phyloP scores from a whole-genome alignment of 2,888 invertebrate genomes.

The Exephanes ischioxanthus region DNA sequence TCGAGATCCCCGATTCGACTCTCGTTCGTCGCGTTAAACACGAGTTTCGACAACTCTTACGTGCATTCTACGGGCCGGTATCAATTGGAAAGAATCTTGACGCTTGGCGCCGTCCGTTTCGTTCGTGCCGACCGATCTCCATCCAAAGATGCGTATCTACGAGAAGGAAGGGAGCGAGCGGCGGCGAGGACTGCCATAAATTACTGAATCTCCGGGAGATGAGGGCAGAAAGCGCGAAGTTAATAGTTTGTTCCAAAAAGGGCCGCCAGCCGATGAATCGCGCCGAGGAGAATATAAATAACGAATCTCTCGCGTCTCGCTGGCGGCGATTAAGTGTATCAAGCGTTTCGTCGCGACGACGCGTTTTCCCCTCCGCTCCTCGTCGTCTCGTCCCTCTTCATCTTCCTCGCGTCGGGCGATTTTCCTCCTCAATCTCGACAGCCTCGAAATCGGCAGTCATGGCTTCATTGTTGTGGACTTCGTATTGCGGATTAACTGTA shows the following conservation, averaged over 20 bases:
- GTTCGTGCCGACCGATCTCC: slow-evolving; percentile 1
- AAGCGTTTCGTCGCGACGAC: slow-evolving; percentile 46
- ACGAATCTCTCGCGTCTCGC: slow-evolving; percentile 23
- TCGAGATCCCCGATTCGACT: neutral
- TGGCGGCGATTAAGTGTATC: slow-evolving; percentile 56
- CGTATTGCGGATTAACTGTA: slow-evolving; percentile 79
- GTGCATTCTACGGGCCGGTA: neutral
- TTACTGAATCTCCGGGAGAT: slow-evolving; percentile 38
- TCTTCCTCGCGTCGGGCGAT: neutral
- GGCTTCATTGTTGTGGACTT: slow-evolving; percentile 74
- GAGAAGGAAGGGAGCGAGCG: neutral
- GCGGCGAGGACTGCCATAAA: slow-evolving; percentile 28
- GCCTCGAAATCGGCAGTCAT: slow-evolving; percentile 54
- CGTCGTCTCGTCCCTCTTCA: slow-evolving; percentile 36
- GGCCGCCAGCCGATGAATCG: slow-evolving; percentile 3
- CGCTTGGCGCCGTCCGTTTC: slow-evolving; percentile 27
- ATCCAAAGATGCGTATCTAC: neutral
- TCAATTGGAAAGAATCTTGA: slow-evolving; percentile 14
- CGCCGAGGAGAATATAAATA: slow-evolving; percentile 39
- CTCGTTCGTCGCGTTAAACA: slow-evolving; percentile 11
- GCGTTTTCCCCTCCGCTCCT: slow-evolving; percentile 37
- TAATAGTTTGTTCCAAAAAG: slow-evolving; percentile 40
- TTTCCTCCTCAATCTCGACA: slow-evolving; percentile 19
- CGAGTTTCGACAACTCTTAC: slow-evolving; percentile 15
- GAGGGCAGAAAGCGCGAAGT: slow-evolving; percentile 40